Percentiles rank a stretch among this genome's conserved stretches.
Evolutionary conservation across 2,888 invertebrate genomes (phyloP).

Genomic region (Ectemnius lituratus): DNA sequence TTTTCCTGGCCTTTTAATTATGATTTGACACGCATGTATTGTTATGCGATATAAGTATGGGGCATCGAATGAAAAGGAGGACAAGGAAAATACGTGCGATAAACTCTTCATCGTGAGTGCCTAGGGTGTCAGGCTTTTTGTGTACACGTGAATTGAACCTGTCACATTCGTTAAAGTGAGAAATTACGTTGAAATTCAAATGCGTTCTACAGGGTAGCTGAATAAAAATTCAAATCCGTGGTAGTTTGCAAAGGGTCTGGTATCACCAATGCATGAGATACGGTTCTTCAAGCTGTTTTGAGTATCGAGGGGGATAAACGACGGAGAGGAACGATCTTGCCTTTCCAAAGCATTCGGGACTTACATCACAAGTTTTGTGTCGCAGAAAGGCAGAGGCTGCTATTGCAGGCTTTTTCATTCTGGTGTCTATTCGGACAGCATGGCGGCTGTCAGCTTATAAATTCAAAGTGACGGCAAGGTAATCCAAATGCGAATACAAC

Average conservation of each 20-base stretch:
- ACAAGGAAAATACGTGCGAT: no score
- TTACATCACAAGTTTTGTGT: neutral
- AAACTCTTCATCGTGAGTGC: no score
- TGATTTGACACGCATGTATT: no score
- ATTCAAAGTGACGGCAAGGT: neutral
- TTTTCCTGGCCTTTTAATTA: no score
- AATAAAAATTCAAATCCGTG: slow-evolving; percentile 49
- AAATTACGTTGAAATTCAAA: slow-evolving; percentile 47
- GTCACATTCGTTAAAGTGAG: slow-evolving; percentile 40
- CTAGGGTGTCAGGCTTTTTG: no score
- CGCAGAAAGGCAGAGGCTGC: neutral
- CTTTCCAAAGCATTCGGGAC: neutral
- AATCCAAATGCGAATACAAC: neutral
- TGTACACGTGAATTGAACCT: slow-evolving; percentile 42
- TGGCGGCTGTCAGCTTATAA: neutral
- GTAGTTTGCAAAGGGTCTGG: slow-evolving; percentile 25
- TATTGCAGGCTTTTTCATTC: neutral
- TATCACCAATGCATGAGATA: slow-evolving; percentile 6
- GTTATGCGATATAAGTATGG: no score
- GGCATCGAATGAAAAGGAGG: no score
- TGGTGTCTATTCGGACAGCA: no score
- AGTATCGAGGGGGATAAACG: slow-evolving; percentile 9
- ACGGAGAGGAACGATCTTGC: neutral
- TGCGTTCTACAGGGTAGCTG: slow-evolving; percentile 28
- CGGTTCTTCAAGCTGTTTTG: neutral